Conservation (phyloP, 2,797 vertebrate species). For the Sparidentex hasta region DNA sequence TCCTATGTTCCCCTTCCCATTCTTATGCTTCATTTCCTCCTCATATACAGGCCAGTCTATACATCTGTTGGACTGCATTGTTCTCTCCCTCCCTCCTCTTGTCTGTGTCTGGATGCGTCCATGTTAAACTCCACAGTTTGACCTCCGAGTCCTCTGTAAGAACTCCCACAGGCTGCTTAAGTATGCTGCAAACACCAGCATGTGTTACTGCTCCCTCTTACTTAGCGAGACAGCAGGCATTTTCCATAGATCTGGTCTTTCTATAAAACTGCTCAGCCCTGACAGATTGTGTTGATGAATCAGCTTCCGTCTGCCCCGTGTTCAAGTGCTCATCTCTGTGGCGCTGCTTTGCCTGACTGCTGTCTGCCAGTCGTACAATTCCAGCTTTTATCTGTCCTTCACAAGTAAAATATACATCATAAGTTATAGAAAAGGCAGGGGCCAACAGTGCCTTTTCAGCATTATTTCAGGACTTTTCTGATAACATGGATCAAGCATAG, state of each 20-base stretch:
- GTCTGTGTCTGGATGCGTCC: conserved; percentile 12
- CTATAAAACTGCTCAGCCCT: conserved; percentile 59
- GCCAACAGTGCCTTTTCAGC: not conserved
- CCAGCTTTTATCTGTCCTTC: conserved; percentile 21
- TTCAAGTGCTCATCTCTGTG: conserved; percentile 22
- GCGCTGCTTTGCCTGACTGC: conserved; percentile 14
- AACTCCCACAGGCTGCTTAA: conserved; percentile 46
- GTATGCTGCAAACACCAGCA: conserved; percentile 65
- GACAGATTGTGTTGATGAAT: conserved; percentile 68
- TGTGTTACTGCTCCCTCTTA: conserved; percentile 51
- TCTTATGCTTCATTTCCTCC: not conserved
- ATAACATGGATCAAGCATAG: not conserved
- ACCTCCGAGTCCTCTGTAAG: conserved; percentile 53
- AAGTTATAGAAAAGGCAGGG: not conserved
- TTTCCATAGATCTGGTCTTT: conserved; percentile 60
- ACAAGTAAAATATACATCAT: conserved; percentile 3
- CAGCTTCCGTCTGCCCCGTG: conserved; percentile 40
- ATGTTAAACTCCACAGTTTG: conserved; percentile 56
- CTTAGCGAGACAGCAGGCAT: conserved; percentile 53
- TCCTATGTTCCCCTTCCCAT: not conserved
- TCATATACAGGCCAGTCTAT: conserved; percentile 8
- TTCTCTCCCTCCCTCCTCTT: not conserved
- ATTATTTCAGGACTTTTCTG: not conserved
- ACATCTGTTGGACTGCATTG: not conserved
- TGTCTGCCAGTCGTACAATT: conserved; percentile 22